A percentile compares a stretch with the other conserved stretches of the same genome.
Conservation (phyloP, 2,888 invertebrate species). For the Pterostichus niger region DNA sequence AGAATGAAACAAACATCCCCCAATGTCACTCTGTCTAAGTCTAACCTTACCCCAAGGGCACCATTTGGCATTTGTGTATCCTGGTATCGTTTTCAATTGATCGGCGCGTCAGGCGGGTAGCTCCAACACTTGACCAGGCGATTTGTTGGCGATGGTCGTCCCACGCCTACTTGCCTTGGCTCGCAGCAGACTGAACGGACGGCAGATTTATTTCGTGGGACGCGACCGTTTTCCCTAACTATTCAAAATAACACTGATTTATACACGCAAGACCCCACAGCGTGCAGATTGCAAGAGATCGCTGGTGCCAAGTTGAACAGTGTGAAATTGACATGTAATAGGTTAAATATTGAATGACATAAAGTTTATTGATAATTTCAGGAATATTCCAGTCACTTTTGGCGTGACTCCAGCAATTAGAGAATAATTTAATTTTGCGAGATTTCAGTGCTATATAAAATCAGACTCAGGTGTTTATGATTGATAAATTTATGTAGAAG, state of each 20-base stretch:
- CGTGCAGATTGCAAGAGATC: slow-evolving; percentile 10
- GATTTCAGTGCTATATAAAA: too few species aligned
- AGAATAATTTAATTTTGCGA: too few species aligned
- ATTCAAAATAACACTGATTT: slow-evolving; percentile 28
- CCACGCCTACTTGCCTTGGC: not conserved
- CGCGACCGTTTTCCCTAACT: slow-evolving; percentile 38
- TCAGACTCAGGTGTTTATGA: too few species aligned
- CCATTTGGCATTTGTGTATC: not conserved
- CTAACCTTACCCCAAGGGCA: not conserved
- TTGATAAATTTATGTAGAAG: too few species aligned
- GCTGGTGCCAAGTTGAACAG: not conserved
- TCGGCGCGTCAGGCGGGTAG: slow-evolving; percentile 9
- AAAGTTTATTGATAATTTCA: slow-evolving; percentile 2
- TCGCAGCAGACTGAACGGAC: not conserved
- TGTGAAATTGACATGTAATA: not conserved
- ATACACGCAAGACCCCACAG: not conserved
- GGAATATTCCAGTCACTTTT: too few species aligned
- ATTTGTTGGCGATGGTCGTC: slow-evolving; percentile 14
- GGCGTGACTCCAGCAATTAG: too few species aligned
- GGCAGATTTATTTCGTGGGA: slow-evolving; percentile 38
- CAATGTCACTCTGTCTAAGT: not conserved
- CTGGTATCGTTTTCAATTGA: slow-evolving; percentile 40
- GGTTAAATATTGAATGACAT: slow-evolving; percentile 14
- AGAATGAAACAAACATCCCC: not conserved
- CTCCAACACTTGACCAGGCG: slow-evolving; percentile 28